Conservation (phyloP, 2,888 invertebrate genomes). For the Ganaspis brasiliensis region DNA sequence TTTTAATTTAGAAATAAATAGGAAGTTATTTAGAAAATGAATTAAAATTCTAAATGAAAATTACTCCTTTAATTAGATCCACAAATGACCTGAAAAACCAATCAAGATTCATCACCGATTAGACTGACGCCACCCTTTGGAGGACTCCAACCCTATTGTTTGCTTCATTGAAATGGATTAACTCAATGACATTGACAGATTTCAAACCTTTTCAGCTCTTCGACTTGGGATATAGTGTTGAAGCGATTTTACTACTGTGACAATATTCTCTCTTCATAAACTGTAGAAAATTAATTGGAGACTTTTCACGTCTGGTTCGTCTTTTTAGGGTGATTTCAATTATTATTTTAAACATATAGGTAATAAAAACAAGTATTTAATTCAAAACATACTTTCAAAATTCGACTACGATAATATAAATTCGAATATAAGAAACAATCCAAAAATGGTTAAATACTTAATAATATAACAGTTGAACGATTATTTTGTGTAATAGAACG, state of each 20-base stretch:
- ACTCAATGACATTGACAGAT: conserved; percentile 37
- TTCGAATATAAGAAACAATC: conserved; percentile 59
- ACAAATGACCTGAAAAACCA: conserved; percentile 10
- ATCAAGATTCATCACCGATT: conserved; percentile 41
- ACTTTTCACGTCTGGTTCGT: conserved; percentile 1
- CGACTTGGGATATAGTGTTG: background rate
- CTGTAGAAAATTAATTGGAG: background rate
- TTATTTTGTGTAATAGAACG: conserved; percentile 22
- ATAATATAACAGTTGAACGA: conserved; percentile 34
- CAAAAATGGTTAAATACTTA: conserved; percentile 53
- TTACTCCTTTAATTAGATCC: conserved; percentile 10
- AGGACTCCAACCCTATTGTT: conserved; percentile 22
- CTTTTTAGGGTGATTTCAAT: background rate
- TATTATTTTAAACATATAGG: background rate
- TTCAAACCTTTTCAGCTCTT: conserved; percentile 21
- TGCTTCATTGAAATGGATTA: conserved; percentile 40
- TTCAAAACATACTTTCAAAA: conserved; percentile 58
- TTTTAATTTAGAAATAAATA: background rate
- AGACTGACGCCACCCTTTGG: background rate
- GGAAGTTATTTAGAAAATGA: background rate
- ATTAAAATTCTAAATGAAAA: background rate
- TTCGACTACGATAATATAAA: conserved; percentile 60
- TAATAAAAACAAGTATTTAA: background rate
- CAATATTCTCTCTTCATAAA: background rate
- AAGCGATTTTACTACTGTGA: background rate